A percentile compares a stretch with the other conserved stretches of the same genome.
Evolutionary conservation across 2,797 vertebrate species (phyloP).

Genomic region (Squalus acanthias): DNA sequence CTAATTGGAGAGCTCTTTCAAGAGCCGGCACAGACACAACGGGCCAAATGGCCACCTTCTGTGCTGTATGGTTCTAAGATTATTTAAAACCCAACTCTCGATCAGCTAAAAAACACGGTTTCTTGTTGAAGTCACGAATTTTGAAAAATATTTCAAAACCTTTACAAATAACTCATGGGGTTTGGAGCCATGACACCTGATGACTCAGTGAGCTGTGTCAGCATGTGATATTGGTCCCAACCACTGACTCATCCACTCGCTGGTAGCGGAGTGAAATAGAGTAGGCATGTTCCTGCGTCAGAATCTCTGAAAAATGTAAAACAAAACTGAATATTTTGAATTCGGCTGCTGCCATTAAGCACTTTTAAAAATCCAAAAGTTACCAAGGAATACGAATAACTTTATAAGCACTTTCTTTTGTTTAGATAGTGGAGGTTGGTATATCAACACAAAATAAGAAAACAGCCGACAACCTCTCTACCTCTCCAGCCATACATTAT

Average conservation of each 20-base stretch:
- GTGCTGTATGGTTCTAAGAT: neutral
- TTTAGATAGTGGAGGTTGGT: no score
- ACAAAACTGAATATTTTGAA: neutral
- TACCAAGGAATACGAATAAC: neutral
- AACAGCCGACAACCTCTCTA: neutral
- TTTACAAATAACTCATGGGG: neutral
- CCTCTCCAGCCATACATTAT: neutral
- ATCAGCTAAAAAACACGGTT: neutral
- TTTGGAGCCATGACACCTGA: neutral
- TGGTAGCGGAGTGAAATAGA: neutral
- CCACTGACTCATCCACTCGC: neutral
- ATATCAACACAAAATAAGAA: neutral
- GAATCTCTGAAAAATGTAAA: neutral
- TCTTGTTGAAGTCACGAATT: neutral
- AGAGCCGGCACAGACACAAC: neutral
- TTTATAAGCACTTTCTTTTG: no score
- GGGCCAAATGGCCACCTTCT: neutral
- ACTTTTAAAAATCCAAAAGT: neutral
- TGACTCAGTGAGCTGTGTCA: neutral
- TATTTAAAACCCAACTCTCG: neutral
- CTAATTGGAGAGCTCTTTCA: neutral
- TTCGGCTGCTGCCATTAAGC: neutral
- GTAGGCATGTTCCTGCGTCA: neutral
- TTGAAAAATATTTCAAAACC: neutral
- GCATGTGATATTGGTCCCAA: neutral